These are phyloP conservation scores for Mesorhabditis belari DNA, from an alignment of 2,888 invertebrate genomes.

Conservation along the genomic window DNA sequence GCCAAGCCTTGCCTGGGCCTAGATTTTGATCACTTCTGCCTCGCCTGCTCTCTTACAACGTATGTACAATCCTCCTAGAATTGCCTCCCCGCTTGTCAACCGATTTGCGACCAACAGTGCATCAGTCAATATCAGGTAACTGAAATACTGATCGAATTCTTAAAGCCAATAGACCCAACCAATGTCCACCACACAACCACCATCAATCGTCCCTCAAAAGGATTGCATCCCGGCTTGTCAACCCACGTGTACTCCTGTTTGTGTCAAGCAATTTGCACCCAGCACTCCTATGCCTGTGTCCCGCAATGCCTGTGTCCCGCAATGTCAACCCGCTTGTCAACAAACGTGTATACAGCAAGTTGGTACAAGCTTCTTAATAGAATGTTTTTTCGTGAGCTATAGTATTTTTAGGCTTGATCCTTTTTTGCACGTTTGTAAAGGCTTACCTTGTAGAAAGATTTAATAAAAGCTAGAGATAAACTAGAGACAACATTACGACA, in stretches of 20 bases:
- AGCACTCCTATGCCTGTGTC: conserved; percentile 5
- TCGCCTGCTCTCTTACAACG: too few relatives aligned
- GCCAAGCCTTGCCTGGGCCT: too few relatives aligned
- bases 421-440: too few relatives aligned
- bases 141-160: not conserved
- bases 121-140: conserved; percentile 3
- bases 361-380: too few relatives aligned
- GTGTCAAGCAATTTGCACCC: conserved; percentile 11
- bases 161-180: not conserved
- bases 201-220: not conserved
- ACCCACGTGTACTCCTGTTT: conserved; percentile 13
- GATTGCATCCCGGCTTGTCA: conserved; percentile 17
- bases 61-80: conserved; percentile 5
- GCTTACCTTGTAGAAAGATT: too few relatives aligned
- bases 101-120: conserved; percentile 21
- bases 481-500: too few relatives aligned
- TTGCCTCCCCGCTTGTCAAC: conserved; percentile 24
- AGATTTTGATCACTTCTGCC: too few relatives aligned
- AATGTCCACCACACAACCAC: too few relatives aligned
- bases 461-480: too few relatives aligned
- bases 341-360: conserved; percentile 17
- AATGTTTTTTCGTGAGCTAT: too few relatives aligned
- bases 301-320: conserved; percentile 10
- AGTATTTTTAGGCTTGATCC: too few relatives aligned
- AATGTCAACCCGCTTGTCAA: conserved; percentile 21